phyloP scores from a whole-genome alignment of 1,140 invertebrate genomes.

The Anoplophora glabripennis region DNA sequence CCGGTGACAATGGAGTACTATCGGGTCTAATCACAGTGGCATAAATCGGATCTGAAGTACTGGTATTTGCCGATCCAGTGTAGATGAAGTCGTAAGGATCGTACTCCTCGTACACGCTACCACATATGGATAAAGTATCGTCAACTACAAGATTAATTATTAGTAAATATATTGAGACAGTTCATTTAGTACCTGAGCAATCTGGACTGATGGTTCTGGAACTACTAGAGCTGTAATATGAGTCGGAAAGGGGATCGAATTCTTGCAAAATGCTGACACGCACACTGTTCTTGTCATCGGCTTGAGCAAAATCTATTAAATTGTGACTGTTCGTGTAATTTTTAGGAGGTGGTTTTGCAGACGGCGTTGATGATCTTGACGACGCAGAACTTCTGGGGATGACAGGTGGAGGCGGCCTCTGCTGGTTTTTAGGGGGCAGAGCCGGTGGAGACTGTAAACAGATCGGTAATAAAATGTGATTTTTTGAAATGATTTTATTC shows the following conservation, averaged over 20 bases:
- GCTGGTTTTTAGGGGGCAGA: slow-evolving; percentile 44
- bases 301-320: slow-evolving; percentile 53
- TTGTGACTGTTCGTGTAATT: slow-evolving; percentile 43
- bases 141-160: slow-evolving; percentile 31
- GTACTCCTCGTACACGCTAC: slow-evolving; percentile 79
- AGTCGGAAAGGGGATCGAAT: slow-evolving; percentile 76
- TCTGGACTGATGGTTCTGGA: slow-evolving; percentile 43
- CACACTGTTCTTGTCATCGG: slow-evolving; percentile 56
- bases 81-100: slow-evolving; percentile 85
- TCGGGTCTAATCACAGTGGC: slow-evolving; percentile 68
- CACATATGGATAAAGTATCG: slow-evolving; percentile 57
- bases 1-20: slow-evolving; percentile 57
- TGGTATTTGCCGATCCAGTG: slow-evolving; percentile 65
- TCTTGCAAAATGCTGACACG: slow-evolving; percentile 78
- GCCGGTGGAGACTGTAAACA: slow-evolving; percentile 33
- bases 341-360: slow-evolving; percentile 4
- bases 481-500: too few species aligned
- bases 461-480: too few species aligned
- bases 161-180: background rate
- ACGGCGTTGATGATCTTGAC: slow-evolving; percentile 22
- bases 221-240: slow-evolving; percentile 47
- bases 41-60: slow-evolving; percentile 70
- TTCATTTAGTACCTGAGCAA: slow-evolving; percentile 33
- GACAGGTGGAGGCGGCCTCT: slow-evolving; percentile 36
- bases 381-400: slow-evolving; percentile 20